Percentiles rank a stretch among this genome's conserved stretches.
phyloP scores from a whole-genome alignment of 92 coral and sea anemone species.

The Porites rus region DNA sequence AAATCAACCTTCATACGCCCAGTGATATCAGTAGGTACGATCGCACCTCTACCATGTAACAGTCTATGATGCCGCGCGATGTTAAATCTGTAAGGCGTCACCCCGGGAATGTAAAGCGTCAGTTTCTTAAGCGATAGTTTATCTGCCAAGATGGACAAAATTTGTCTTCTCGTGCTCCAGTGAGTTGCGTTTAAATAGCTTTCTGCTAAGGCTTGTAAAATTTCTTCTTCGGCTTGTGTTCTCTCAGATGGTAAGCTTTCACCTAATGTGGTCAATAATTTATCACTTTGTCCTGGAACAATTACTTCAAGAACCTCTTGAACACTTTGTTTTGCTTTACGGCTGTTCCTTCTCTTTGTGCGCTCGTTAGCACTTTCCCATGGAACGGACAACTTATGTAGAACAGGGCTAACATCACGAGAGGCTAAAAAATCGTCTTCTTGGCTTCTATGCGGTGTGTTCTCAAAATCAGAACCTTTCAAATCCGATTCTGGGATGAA shows the following conservation, averaged over 20 bases:
- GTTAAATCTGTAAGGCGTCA: constrained; percentile 38
- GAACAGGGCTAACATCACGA: constrained; percentile 41
- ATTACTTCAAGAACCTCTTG: constrained; percentile 63
- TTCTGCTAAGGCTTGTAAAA: constrained; percentile 37
- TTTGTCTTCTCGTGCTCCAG: constrained; percentile 48
- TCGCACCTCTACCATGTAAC: constrained; percentile 37
- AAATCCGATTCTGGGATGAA: constrained; percentile 33
- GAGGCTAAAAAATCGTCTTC: constrained; percentile 28
- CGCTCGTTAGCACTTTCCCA: constrained; percentile 38
- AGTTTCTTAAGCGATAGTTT: constrained; percentile 28
- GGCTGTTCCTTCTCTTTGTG: constrained; percentile 54
- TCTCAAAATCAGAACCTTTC: constrained; percentile 6
- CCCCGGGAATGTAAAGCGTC: constrained; percentile 39
- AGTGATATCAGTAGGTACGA: constrained; percentile 11
- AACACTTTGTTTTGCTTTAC: constrained; percentile 66
- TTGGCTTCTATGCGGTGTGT: constrained; percentile 12
- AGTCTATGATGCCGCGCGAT: constrained; percentile 47
- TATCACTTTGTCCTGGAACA: constrained; percentile 53
- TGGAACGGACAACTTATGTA: constrained; percentile 45
- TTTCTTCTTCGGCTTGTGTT: constrained; percentile 5
- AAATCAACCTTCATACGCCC: constrained; percentile 52
- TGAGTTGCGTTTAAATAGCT: constrained; percentile 31
- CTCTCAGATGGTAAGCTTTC: background rate
- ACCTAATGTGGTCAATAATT: constrained; percentile 20
- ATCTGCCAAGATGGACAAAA: constrained; percentile 29